Percentiles rank a stretch among this genome's conserved stretches.
Conservation (phyloP, 1,140 invertebrate genomes). For the Aleiodes sp. region DNA sequence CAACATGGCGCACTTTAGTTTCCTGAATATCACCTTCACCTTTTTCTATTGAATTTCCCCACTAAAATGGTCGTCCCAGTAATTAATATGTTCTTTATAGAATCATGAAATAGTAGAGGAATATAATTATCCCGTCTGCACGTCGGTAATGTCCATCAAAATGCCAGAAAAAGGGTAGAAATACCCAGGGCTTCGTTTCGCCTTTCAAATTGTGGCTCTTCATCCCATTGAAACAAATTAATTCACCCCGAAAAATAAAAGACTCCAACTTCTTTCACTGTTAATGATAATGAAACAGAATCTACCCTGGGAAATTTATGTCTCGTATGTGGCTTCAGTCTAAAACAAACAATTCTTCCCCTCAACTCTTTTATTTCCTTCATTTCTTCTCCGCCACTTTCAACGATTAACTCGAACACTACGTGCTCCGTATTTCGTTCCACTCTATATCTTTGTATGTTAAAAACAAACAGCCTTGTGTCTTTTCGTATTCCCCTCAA, state of each 20-base stretch:
- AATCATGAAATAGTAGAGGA: conserved; percentile 33
- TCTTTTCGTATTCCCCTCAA: conserved; percentile 8
- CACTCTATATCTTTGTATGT: not conserved
- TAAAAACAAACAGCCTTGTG: conserved; percentile 23
- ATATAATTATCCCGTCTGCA: conserved; percentile 57
- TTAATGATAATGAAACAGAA: conserved; percentile 1
- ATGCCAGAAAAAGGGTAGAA: conserved; percentile 17
- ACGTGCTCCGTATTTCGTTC: conserved; percentile 16
- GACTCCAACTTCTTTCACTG: not conserved
- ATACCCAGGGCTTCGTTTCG: conserved; percentile 14
- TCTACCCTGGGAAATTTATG: not conserved
- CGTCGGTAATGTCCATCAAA: conserved; percentile 44
- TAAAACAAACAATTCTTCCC: conserved; percentile 41
- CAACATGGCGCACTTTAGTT: conserved; percentile 46
- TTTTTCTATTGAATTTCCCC: conserved; percentile 51
- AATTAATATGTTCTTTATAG: conserved; percentile 31
- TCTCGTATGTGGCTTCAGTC: not conserved
- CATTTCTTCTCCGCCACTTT: not conserved
- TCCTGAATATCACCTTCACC: conserved; percentile 39
- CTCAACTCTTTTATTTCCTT: not conserved
- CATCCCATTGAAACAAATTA: not conserved
- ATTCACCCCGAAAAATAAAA: not conserved
- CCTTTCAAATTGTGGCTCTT: not conserved
- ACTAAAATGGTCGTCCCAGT: conserved; percentile 43
- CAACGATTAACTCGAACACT: conserved; percentile 21